A percentile compares a stretch with the other conserved stretches of the same genome.
phyloP scores from a whole-genome alignment of 2,113 vertebrate species.

The Scortum barcoo region DNA sequence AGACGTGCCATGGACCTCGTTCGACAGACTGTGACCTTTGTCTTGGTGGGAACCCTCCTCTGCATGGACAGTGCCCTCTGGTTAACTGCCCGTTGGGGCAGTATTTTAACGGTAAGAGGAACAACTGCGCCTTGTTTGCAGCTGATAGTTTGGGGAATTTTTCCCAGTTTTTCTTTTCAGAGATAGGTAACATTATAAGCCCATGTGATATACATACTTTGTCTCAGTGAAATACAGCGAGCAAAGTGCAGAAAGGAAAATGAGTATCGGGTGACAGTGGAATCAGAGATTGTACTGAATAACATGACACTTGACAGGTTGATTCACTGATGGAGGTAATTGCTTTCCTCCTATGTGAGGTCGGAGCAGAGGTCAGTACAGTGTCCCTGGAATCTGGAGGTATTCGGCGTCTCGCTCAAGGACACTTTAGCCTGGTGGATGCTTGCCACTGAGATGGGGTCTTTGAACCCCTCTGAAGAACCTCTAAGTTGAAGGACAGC shows the following conservation, averaged over 20 bases:
- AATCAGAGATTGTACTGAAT: constrained; percentile 4
- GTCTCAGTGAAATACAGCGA: not conserved
- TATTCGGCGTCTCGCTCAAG: constrained; percentile 31
- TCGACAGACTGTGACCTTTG: constrained; percentile 84
- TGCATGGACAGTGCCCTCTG: constrained; percentile 83
- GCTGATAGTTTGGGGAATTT: not conserved
- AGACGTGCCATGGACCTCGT: constrained; percentile 81
- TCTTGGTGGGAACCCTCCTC: constrained; percentile 74
- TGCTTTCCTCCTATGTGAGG: not conserved
- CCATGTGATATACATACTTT: not conserved
- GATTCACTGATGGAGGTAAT: constrained; percentile 17
- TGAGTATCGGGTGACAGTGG: not conserved
- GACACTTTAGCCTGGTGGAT: constrained; percentile 25
- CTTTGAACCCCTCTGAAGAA: constrained; percentile 42
- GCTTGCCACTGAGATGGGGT: constrained; percentile 30
- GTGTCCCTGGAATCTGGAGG: constrained; percentile 10
- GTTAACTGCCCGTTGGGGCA: constrained; percentile 81
- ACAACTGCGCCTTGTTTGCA: too few species aligned
- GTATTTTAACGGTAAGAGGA: constrained; percentile 82
- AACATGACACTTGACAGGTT: constrained; percentile 11
- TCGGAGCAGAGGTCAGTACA: constrained; percentile 17
- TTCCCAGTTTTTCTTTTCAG: not conserved
- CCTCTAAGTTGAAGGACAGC: constrained; percentile 27
- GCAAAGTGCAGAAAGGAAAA: not conserved
- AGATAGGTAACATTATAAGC: not conserved